These are phyloP conservation scores for Apomyelois bistriatella DNA, from an alignment of 2,888 invertebrate species.

Conservation along the genomic window DNA sequence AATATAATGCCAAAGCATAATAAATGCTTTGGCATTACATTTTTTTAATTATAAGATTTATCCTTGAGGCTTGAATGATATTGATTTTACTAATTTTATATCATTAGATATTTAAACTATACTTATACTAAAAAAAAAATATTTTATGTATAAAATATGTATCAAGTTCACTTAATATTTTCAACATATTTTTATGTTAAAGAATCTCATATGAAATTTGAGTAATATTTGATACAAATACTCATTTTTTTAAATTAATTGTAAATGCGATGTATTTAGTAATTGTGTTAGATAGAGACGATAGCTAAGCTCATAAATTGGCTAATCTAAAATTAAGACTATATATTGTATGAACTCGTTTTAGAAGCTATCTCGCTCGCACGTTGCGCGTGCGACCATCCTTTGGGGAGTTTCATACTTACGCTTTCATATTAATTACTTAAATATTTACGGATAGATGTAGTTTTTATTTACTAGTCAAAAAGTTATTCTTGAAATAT, in stretches of 20 bases:
- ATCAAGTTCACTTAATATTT: not conserved
- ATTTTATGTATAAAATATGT: not conserved
- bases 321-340: not conserved
- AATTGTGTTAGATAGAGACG: not conserved
- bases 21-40: not conserved
- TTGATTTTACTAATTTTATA: too few species aligned
- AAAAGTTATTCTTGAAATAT: slow-evolving; percentile 60
- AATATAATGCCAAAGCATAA: not conserved
- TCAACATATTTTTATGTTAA: not conserved
- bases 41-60: not conserved
- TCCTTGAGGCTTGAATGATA: not conserved
- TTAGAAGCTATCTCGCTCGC: slow-evolving; percentile 26
- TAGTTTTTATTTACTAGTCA: slow-evolving; percentile 74
- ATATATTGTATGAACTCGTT: slow-evolving; percentile 20
- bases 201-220: not conserved
- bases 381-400: slow-evolving; percentile 27
- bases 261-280: not conserved
- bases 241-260: too few species aligned
- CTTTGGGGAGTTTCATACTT: slow-evolving; percentile 31
- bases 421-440: slow-evolving; percentile 57
- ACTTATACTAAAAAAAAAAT: not conserved
- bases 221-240: not conserved
- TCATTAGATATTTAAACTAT: not conserved
- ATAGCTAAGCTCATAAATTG: slow-evolving; percentile 1
- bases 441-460: slow-evolving; percentile 58